Percentiles rank a stretch among this genome's conserved stretches.
Conservation (phyloP, 2,113 vertebrate genomes). For the Genyomyrus donnyi region DNA sequence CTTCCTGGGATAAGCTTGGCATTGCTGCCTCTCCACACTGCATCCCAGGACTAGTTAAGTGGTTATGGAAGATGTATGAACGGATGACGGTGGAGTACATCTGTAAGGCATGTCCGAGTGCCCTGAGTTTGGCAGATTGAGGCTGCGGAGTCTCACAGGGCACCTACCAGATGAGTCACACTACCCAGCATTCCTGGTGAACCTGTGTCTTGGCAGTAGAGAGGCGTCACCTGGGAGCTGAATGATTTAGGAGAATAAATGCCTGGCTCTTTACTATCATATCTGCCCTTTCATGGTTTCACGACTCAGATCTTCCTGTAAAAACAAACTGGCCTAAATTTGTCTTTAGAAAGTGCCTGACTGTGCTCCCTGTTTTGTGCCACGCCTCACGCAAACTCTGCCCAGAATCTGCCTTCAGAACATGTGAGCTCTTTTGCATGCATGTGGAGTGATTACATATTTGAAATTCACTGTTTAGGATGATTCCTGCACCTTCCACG, state of each 20-base stretch:
- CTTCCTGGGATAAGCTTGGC: background rate
- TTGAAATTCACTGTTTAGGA: slow-evolving; percentile 9
- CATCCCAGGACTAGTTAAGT: background rate
- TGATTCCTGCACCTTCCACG: background rate
- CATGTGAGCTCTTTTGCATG: background rate
- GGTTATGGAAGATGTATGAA: background rate
- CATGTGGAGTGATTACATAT: slow-evolving; percentile 56
- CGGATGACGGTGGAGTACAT: background rate
- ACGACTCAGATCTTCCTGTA: background rate
- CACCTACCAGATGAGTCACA: background rate
- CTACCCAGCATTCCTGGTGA: background rate
- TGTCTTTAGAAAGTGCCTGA: background rate
- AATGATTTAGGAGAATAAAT: background rate
- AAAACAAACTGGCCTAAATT: background rate
- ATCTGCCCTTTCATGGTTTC: background rate
- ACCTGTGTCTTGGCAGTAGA: background rate
- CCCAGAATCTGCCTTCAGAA: background rate
- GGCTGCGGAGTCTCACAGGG: background rate
- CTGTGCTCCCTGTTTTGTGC: background rate
- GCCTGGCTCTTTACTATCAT: background rate
- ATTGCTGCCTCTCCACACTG: too few relatives aligned
- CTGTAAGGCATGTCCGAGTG: background rate
- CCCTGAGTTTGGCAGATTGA: background rate
- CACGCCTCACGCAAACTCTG: background rate
- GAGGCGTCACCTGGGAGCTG: background rate